Conservation (phyloP, 2,113 vertebrate genomes). For the Leucopsar rothschildi region DNA sequence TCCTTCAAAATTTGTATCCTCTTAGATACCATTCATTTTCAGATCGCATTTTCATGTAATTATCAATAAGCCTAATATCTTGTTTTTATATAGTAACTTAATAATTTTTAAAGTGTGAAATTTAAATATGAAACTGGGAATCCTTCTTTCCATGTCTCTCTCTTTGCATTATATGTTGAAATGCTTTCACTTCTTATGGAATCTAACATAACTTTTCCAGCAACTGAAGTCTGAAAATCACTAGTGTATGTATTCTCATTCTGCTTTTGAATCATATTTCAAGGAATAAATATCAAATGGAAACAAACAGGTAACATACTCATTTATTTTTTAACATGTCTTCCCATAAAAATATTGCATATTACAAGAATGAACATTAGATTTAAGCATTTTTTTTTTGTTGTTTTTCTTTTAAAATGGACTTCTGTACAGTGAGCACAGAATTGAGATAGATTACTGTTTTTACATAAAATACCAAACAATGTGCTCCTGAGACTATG, state of each 20-base stretch:
- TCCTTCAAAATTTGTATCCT: fast-evolving
- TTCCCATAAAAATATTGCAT: not conserved
- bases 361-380: not conserved
- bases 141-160: not conserved
- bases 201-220: not conserved
- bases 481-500: not conserved
- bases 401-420: not conserved
- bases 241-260: not conserved
- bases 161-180: not conserved
- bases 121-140: not conserved
- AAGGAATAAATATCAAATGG: not conserved
- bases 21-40: not conserved
- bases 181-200: not conserved
- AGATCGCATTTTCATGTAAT: not conserved
- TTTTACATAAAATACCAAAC: not conserved
- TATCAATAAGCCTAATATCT: not conserved
- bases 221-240: not conserved
- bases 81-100: not conserved
- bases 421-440: not conserved
- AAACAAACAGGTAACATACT: not conserved
- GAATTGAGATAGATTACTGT: fast-evolving
- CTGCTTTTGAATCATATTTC: not conserved
- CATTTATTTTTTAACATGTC: not conserved
- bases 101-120: not conserved
- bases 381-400: not conserved